Evolutionary conservation across 2,888 invertebrate genomes (phyloP).

Genomic region (Apamea monoglypha): DNA sequence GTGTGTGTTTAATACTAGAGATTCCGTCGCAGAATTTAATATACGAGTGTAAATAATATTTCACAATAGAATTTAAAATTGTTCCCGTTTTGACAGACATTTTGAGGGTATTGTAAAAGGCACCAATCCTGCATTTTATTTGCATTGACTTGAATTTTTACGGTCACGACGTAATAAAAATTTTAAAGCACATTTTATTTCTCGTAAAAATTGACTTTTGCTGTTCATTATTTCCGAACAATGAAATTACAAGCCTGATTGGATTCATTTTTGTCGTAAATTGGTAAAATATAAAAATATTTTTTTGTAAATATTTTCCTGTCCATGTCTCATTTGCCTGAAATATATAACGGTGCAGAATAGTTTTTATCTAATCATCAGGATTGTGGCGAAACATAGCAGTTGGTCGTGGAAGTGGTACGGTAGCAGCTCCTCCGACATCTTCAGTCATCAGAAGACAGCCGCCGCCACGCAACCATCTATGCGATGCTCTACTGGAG

Average conservation of each 20-base stretch:
- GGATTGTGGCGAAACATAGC: background rate
- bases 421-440: background rate
- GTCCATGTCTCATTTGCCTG: background rate
- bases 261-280: conserved; percentile 28
- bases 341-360: background rate
- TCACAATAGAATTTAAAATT: background rate
- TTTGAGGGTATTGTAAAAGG: conserved; percentile 4
- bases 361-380: background rate
- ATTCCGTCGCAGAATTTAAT: too few species aligned
- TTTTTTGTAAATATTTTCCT: background rate
- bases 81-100: background rate
- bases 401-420: background rate
- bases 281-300: conserved; percentile 1
- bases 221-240: conserved; percentile 36
- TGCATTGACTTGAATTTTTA: conserved; percentile 41
- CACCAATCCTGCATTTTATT: conserved; percentile 40
- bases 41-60: background rate
- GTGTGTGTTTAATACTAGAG: too few species aligned
- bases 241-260: conserved; percentile 52
- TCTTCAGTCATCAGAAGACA: background rate
- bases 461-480: too few species aligned
- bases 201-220: conserved; percentile 40
- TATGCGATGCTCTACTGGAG: too few species aligned
- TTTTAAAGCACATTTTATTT: conserved; percentile 46
- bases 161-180: conserved; percentile 39